Conservation (phyloP, 2,113 vertebrate species). For the Oostethus manadensis region DNA sequence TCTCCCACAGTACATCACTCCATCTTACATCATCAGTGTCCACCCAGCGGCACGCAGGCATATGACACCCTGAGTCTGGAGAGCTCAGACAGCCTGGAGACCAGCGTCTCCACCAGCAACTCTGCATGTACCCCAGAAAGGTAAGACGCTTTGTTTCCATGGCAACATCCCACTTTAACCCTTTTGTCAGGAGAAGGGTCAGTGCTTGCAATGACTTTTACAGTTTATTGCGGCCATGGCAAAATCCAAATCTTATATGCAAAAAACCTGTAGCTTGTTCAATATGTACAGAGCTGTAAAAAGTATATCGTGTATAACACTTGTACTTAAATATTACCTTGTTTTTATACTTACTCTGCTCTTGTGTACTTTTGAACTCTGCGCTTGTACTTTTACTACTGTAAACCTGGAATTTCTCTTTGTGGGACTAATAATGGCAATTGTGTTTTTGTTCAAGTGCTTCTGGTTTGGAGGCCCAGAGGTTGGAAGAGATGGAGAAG, state of each 20-base stretch:
- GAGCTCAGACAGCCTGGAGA: constrained; percentile 97
- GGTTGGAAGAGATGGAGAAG: constrained; percentile 96
- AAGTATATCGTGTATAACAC: too few species aligned
- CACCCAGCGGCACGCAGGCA: constrained; percentile 72
- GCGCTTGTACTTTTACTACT: too few species aligned
- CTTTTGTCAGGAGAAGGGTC: constrained; percentile 65
- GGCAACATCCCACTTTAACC: constrained; percentile 69
- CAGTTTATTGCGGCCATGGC: constrained; percentile 45
- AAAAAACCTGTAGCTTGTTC: too few species aligned
- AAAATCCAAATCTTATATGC: neutral
- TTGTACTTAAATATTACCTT: too few species aligned
- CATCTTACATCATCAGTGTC: constrained; percentile 83
- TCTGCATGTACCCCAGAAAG: constrained; percentile 93
- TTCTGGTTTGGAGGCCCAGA: constrained; percentile 80
- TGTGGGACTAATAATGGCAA: too few species aligned
- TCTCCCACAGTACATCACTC: constrained; percentile 81
- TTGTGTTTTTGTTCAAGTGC: constrained; percentile 61
- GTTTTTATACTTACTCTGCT: too few species aligned
- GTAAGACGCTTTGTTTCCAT: constrained; percentile 76
- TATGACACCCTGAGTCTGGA: constrained; percentile 96
- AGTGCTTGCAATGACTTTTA: constrained; percentile 51
- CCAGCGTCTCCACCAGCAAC: constrained; percentile 88
- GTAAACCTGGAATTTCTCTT: too few species aligned
- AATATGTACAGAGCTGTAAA: too few species aligned
- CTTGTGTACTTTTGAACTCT: too few species aligned